phyloP scores from a whole-genome alignment of 2,797 vertebrate genomes.

The Enteromius trimaculatus region DNA sequence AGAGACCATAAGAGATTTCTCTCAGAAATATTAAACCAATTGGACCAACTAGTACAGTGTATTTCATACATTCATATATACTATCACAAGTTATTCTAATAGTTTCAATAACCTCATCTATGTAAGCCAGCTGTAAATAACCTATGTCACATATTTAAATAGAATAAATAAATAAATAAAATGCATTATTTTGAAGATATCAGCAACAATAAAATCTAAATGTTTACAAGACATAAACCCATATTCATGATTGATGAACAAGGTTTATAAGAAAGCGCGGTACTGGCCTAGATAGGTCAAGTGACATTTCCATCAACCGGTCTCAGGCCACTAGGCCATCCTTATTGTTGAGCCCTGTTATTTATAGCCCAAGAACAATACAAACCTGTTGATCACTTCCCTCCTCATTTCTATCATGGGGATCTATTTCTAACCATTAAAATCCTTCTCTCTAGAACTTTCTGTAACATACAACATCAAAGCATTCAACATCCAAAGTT shows the following conservation, averaged over 20 bases:
- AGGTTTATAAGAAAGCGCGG: background rate
- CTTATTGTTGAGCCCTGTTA: constrained; percentile 13
- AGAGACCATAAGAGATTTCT: background rate
- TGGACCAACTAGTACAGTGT: background rate
- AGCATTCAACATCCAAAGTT: constrained; percentile 14
- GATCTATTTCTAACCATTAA: background rate
- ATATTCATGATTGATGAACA: background rate
- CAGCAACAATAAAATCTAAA: background rate
- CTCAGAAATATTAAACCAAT: background rate
- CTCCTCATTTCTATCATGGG: background rate
- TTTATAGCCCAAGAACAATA: constrained; percentile 11
- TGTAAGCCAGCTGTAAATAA: background rate
- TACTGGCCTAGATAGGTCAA: background rate
- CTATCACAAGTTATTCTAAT: background rate
- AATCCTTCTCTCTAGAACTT: background rate
- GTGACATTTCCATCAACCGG: background rate
- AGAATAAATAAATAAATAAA: background rate
- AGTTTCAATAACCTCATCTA: background rate
- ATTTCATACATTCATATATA: background rate
- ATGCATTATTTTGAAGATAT: background rate
- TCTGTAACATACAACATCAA: background rate
- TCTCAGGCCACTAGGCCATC: background rate
- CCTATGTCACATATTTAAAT: background rate
- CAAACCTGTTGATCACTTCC: background rate
- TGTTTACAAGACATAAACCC: background rate